Percentiles rank a stretch among this genome's conserved stretches.
Evolutionary conservation across 1,140 invertebrate genomes (phyloP).

Genomic region (Hylaeus volcanicus): DNA sequence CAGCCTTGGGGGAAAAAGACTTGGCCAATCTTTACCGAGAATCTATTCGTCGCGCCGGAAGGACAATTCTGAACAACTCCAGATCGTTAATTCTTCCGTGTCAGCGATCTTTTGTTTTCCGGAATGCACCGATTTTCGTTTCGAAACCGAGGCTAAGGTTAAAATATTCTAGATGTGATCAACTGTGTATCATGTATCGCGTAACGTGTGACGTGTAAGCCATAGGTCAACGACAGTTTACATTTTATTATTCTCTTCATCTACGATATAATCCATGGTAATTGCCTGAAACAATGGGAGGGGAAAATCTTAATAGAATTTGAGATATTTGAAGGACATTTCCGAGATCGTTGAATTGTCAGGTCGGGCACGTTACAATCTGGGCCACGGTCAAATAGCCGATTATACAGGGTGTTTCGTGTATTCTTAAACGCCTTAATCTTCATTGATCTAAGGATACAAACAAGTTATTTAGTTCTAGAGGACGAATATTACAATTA

Average conservation of each 20-base stretch:
- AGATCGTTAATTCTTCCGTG: no score
- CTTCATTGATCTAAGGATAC: no score
- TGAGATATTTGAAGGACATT: not conserved
- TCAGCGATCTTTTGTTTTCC: no score
- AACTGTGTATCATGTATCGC: no score
- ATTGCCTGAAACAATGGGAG: no score
- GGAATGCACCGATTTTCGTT: not conserved
- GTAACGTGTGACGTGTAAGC: no score
- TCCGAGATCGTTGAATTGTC: not conserved
- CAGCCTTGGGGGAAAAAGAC: not conserved
- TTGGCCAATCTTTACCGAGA: not conserved
- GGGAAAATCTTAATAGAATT: no score
- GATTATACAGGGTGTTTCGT: not conserved
- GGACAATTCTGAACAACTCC: not conserved
- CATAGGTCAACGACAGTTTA: not conserved
- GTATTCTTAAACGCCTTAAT: not conserved
- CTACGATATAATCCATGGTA: no score
- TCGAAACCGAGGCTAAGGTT: not conserved
- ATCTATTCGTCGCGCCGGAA: conserved; percentile 24
- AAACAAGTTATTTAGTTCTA: no score
- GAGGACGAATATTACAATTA: no score
- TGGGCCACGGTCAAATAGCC: not conserved
- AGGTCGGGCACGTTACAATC: no score
- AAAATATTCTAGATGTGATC: not conserved
- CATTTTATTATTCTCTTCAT: not conserved